Evolutionary conservation across 2,888 invertebrate species (phyloP), one percentile per base, ranked within the genome.

Genomic region (Sinotaia quadrata): DNA sequence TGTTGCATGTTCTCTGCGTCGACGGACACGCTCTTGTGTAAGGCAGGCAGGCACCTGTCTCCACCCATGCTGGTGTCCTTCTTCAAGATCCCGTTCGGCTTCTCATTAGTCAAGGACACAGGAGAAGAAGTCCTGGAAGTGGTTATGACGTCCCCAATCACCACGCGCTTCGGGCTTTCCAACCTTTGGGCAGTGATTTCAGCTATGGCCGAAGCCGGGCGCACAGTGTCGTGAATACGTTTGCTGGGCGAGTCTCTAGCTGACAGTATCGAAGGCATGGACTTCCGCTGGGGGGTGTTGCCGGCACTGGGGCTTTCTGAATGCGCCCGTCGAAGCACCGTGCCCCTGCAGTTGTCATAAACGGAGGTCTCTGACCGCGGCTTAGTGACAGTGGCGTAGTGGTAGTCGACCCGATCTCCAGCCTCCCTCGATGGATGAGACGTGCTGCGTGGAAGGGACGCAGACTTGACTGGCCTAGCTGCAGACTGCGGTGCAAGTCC

Each of bases 401-500:
- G 57, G 56, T 72, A 74, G 15, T 69, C 59, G 34, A 63, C 57
- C 33, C 54, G 61, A n/a, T 58, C 69, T 15, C 31, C 54, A 10
- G 49, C 41, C 33, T 59, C 69, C 49, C 54, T 34, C 56, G 44
- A 51, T n/a, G 83, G 79, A 2, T 83, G 81, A 5, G 84, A 84
- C 24, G 81, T 70, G 18, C 81, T 76, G 15, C 82, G 71, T 27
- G 80, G 73, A 0, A 80, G 78, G 65, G 97, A 96, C 77, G 96
- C 96, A 31, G 96, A 67, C 24, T 62, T 66, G 47, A 37, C 36
- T 62, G 66, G 66, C 37, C 36, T 47, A 18, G 8, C 15, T 27
- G 49, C n/a, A 56, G 63, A 54, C 36, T 63, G 69, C 24, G 67
- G 49, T 36, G 69, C 67, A 34, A 72, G 72, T 68, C 70, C 68